Conservation (phyloP, 2,113 vertebrate genomes). For the Calidris pugnax region DNA sequence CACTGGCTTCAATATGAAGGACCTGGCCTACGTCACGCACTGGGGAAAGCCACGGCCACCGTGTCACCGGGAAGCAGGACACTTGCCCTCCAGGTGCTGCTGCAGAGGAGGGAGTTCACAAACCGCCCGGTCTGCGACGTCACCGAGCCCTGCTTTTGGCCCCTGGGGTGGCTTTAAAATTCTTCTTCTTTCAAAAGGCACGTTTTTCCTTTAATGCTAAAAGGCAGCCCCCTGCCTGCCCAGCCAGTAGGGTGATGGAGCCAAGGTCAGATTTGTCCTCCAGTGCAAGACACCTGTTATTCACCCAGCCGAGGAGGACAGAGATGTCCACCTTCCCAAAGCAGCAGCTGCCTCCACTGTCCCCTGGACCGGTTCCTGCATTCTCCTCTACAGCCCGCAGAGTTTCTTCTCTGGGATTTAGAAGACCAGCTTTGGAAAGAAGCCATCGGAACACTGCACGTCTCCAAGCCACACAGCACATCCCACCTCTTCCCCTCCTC, state of each 20-base stretch:
- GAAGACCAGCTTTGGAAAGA: background rate
- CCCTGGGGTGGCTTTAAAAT: background rate
- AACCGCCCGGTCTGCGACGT: background rate
- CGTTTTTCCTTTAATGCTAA: background rate
- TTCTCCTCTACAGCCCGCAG: background rate
- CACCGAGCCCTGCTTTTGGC: background rate
- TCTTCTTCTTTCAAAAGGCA: background rate
- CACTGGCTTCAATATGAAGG: constrained; percentile 78
- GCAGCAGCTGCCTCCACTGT: background rate
- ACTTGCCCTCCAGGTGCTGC: background rate
- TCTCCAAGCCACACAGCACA: background rate
- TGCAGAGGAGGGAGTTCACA: background rate
- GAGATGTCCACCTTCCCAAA: background rate
- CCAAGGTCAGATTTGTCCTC: background rate
- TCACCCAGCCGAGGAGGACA: background rate
- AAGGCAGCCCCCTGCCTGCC: background rate
- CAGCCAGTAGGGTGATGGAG: background rate
- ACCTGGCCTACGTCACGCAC: constrained; percentile 19
- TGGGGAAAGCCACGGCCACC: background rate
- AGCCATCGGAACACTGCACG: background rate
- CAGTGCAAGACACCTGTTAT: background rate
- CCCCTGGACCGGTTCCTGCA: background rate
- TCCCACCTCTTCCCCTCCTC: background rate
- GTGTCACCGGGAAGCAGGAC: background rate
- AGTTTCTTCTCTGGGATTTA: background rate